These are phyloP conservation scores for Herpetotheres cachinnans DNA, from an alignment of 2,113 vertebrate genomes.

Conservation along the genomic window DNA sequence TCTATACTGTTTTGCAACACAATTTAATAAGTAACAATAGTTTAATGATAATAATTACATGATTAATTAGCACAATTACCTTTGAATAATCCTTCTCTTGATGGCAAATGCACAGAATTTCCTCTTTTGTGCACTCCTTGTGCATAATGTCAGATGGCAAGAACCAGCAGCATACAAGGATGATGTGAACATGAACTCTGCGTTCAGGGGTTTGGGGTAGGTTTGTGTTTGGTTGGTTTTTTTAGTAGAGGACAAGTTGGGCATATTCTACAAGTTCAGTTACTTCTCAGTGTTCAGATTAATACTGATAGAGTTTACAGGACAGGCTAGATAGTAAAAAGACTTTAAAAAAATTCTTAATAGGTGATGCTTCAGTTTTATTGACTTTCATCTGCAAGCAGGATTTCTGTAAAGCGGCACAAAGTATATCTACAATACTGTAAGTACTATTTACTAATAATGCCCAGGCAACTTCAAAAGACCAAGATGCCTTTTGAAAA, in stretches of 20 bases:
- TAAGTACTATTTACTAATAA: not conserved
- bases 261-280: not conserved
- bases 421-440: not conserved
- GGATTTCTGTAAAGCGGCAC: not conserved
- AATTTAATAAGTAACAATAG: not conserved
- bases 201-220: not conserved
- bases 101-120: not conserved
- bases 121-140: not conserved
- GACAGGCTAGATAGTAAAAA: not conserved
- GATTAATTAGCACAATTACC: not conserved
- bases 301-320: not conserved
- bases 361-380: not conserved
- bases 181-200: not conserved
- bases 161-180: not conserved
- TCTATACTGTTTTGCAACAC: not conserved
- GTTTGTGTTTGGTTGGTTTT: rapidly evolving
- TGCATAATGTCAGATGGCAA: not conserved
- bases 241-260: not conserved
- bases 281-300: not conserved
- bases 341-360: not conserved
- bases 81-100: not conserved
- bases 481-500: not conserved
- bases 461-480: not conserved
- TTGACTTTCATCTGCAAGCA: not conserved
- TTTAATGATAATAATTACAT: not conserved